Conservation (phyloP, 1,140 invertebrate species). For the Drosophila navojoa region DNA sequence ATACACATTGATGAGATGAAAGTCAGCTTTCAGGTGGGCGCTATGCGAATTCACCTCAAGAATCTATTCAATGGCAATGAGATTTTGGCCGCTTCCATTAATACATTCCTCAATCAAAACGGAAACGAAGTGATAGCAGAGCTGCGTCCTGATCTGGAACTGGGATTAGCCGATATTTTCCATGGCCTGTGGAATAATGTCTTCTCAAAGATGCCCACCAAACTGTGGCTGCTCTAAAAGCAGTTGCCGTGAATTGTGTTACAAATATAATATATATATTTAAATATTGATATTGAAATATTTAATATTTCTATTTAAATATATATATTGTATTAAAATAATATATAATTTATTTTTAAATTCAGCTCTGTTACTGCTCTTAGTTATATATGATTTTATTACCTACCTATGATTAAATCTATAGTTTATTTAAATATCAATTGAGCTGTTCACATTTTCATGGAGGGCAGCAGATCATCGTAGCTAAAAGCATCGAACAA, state of each 20-base stretch:
- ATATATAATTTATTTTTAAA: conserved; percentile 58
- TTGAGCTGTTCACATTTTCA: conserved; percentile 6
- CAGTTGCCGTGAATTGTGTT: not conserved
- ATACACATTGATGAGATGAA: conserved; percentile 85
- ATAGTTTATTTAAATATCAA: conserved; percentile 24
- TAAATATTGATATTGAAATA: conserved; percentile 65
- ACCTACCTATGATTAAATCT: conserved; percentile 43
- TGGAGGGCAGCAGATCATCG: conserved; percentile 68
- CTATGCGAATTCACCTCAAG: conserved; percentile 85
- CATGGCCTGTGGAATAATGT: conserved; percentile 90
- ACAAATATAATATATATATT: too few relatives aligned
- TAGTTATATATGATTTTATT: conserved; percentile 38
- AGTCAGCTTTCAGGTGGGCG: conserved; percentile 85
- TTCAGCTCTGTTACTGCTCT: conserved; percentile 39
- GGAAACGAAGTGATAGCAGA: conserved; percentile 92
- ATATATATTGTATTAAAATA: conserved; percentile 62
- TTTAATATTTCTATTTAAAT: too few relatives aligned
- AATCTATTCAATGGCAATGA: conserved; percentile 86
- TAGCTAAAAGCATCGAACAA: conserved; percentile 74
- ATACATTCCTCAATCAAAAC: conserved; percentile 91
- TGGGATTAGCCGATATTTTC: conserved; percentile 91
- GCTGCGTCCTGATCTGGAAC: conserved; percentile 91
- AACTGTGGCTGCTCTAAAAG: conserved; percentile 88
- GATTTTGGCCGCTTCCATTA: conserved; percentile 84
- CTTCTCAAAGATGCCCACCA: conserved; percentile 90